Percentiles rank a stretch among this genome's conserved stretches.
These are phyloP conservation scores for Apotomis betuletana DNA, from an alignment of 2,888 invertebrate species.

Conservation along the genomic window DNA sequence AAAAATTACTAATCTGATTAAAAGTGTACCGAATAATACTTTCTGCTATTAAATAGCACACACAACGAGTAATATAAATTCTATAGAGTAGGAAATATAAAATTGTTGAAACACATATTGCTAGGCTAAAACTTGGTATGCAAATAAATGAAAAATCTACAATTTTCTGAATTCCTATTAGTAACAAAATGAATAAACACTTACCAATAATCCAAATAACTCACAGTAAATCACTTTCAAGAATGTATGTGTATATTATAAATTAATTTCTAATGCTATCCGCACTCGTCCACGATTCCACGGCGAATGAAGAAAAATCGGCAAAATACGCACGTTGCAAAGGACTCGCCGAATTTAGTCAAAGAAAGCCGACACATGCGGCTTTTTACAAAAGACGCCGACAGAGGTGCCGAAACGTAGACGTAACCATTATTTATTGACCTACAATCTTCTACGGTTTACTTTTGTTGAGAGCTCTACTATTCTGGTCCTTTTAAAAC, in stretches of 20 bases:
- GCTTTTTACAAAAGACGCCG: slow-evolving; percentile 33
- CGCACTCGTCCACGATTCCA: neutral
- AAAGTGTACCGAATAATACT: neutral
- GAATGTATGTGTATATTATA: no score
- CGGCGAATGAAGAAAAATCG: slow-evolving; percentile 8
- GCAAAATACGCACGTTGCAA: slow-evolving; percentile 7
- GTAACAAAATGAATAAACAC: neutral
- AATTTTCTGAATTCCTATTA: no score
- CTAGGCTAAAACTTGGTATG: no score
- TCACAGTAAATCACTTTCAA: neutral
- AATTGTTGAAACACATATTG: no score
- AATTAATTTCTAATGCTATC: neutral
- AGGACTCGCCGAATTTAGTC: slow-evolving; percentile 16
- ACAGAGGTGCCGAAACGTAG: slow-evolving; percentile 17
- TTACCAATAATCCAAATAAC: slow-evolving; percentile 10
- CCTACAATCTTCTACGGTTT: neutral
- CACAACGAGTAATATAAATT: no score
- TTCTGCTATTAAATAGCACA: no score
- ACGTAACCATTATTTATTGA: slow-evolving; percentile 16
- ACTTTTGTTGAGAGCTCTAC: neutral
- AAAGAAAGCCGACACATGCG: slow-evolving; percentile 38
- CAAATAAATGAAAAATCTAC: no score
- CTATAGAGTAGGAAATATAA: no score
- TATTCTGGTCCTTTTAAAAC: slow-evolving; percentile 35
- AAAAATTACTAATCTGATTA: slow-evolving; percentile 2